Base-by-base conservation (phyloP, 1,140 invertebrate genomes). In the Telenomus remus region DNA sequence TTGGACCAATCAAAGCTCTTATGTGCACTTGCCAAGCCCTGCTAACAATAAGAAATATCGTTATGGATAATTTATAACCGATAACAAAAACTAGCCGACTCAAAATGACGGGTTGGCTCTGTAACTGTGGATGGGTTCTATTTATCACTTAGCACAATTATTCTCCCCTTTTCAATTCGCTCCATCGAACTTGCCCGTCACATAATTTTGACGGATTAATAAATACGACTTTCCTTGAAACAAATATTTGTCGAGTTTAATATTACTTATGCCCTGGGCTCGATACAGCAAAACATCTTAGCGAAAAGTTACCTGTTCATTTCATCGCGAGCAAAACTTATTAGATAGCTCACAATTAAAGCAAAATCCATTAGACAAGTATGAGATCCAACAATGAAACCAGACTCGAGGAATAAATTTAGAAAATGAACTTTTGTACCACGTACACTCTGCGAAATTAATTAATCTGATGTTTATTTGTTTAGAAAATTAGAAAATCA, bases 1-100 rank as follows among this genome's bases (percentile, higher is more conserved):
- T 72, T 64, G 74, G 82, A 84, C 82, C 82, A 81, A 86, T 86
- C 84, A 80, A 83, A 84, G 65, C 83, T 79, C 82, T 85, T 84
- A 84, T 79, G 78, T 80, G 77, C 84, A 85, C 82, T 85, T 83
- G 81, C 78, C 60, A 63, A 79, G 80, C 76, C 82, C 83, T 76
- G 78, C 82, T 78, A 83, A 84, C 82, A 85, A 85, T 86, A 86
- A 86, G 84, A 86, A 86, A 85, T 86, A 85, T 85, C 79, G 79
- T 82, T 79, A 85, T 84, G 81, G 84, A 83, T 85, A 86, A 86
- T 86, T 86, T 86, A 86, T 86, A 85, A 85, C 82, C 80, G 76
- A 85, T 84, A 75, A 65, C 81, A 86, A 86, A 86, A 86, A 86
- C 75, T 74, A n/a, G 60, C 79, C 34, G 70, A 80, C 56, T n/a